These are phyloP conservation scores for Opisthograptis luteolata DNA, from an alignment of 2,888 invertebrate genomes.

Conservation along the genomic window DNA sequence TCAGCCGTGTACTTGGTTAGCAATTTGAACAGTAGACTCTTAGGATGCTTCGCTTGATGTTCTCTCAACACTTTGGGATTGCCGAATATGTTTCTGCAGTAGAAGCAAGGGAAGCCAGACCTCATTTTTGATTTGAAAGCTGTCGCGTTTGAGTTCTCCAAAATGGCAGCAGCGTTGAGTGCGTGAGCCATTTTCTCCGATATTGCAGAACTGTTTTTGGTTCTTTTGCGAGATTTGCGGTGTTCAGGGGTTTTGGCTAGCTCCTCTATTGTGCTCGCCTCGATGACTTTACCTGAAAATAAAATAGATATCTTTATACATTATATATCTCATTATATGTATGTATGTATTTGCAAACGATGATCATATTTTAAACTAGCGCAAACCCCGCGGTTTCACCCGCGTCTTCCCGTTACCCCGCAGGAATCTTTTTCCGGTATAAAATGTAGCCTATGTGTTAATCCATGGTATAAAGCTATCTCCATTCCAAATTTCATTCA, in stretches of 20 bases:
- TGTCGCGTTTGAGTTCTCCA: conserved; percentile 62
- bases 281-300: conserved; percentile 16
- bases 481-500: too few species aligned
- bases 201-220: conserved; percentile 40
- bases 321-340: neutral
- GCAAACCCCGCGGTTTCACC: too few species aligned
- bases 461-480: too few species aligned
- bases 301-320: neutral
- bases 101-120: conserved; percentile 68
- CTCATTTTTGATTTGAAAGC: conserved; percentile 66
- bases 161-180: conserved; percentile 52
- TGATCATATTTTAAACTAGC: too few species aligned
- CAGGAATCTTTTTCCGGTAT: too few species aligned
- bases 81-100: conserved; percentile 60
- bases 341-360: neutral
- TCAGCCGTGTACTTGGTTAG: conserved; percentile 59
- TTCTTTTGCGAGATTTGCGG: neutral
- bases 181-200: conserved; percentile 63
- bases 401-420: too few species aligned
- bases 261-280: conserved; percentile 6
- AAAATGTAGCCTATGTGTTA: too few species aligned
- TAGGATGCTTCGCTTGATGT: conserved; percentile 52
- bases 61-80: conserved; percentile 52
- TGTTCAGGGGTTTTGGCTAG: neutral
- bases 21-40: conserved; percentile 40